Evolutionary conservation across 92 coral and sea anemone genomes (phyloP), one percentile per base, ranked within the genome.

Genomic region (Bergia sp.): DNA sequence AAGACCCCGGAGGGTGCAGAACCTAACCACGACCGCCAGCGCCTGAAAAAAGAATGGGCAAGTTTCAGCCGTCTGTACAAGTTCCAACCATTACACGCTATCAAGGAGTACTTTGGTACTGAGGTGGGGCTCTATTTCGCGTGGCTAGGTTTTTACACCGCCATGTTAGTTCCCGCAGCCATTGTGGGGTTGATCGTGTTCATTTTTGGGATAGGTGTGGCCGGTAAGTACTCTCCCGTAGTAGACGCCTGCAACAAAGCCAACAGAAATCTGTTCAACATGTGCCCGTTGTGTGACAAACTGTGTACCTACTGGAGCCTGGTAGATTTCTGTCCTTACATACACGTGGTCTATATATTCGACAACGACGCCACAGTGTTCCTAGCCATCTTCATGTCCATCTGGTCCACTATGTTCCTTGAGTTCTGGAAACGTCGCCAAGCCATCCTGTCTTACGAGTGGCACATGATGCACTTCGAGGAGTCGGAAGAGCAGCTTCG

Each of bases 341-440:
- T 95, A 50, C 87, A 90, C 29, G 97, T 91, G 37, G 96, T 95
- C 0, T 96, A 96, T 73, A 92, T 95, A 50, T 95, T 97, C 71
- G 99, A 97, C 89, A 97, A 97, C 73, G 93, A 96, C 86, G 55
- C 90, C 80, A 96, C 99, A 0, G 95, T 97, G 65, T 89, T 82
- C 42, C 93, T 97, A 72, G 99, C 99, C 39, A 89, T 94, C 50
- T 93, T 97, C 82, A 97, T 97, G 99, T 95, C 99, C 2, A 86
- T 97, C 85, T 97, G 99, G 99, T 97, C 99, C 50, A 97, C 99
- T 0, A 77, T 97, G 75, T 97, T 97, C 92, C 91, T 97, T 69
- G 99, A 97, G 89, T 94, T 97, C 81, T 97, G 99, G 99, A 97
- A 97, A 89, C 94, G 99, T 5, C 90, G 94, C 38, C 99, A 97